phyloP scores from a whole-genome alignment of 2,797 vertebrate genomes.

The Geotria australis region DNA sequence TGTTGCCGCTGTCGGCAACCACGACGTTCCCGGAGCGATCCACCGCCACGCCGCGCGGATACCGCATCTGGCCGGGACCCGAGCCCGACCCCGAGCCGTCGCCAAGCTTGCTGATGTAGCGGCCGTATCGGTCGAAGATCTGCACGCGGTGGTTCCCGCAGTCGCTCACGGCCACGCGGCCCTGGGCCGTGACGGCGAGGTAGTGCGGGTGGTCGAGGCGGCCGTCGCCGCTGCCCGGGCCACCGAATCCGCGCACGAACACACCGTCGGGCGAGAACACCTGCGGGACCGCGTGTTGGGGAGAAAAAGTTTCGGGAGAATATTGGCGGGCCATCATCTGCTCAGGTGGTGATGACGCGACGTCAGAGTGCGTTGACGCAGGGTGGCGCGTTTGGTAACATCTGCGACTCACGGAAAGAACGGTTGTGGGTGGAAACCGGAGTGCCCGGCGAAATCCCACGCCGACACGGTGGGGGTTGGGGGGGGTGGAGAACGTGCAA shows the following conservation, averaged over 20 bases:
- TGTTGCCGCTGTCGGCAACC: slow-evolving; percentile 1
- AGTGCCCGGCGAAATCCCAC: too few species aligned
- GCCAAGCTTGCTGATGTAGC: neutral
- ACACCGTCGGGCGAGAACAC: neutral
- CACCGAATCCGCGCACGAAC: neutral
- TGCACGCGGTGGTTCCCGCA: neutral
- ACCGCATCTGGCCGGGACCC: neutral
- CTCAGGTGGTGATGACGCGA: too few species aligned
- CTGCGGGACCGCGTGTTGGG: too few species aligned
- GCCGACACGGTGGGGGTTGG: too few species aligned
- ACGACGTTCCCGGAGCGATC: slow-evolving; percentile 1
- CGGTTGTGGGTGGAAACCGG: too few species aligned
- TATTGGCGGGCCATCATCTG: too few species aligned
- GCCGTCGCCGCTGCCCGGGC: neutral
- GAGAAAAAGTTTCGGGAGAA: too few species aligned
- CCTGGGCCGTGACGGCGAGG: neutral
- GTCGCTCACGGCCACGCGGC: neutral
- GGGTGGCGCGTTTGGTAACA: too few species aligned
- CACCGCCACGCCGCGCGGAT: neutral
- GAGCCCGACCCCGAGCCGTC: neutral
- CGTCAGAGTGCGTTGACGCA: too few species aligned
- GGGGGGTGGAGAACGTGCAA: too few species aligned
- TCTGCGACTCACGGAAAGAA: too few species aligned
- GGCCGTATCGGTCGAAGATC: neutral
- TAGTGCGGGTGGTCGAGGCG: slow-evolving; percentile 1